Percentiles rank a stretch among this genome's conserved stretches.
These are phyloP conservation scores for Alosa alosa DNA, from an alignment of 2,113 vertebrate species.

Conservation along the genomic window DNA sequence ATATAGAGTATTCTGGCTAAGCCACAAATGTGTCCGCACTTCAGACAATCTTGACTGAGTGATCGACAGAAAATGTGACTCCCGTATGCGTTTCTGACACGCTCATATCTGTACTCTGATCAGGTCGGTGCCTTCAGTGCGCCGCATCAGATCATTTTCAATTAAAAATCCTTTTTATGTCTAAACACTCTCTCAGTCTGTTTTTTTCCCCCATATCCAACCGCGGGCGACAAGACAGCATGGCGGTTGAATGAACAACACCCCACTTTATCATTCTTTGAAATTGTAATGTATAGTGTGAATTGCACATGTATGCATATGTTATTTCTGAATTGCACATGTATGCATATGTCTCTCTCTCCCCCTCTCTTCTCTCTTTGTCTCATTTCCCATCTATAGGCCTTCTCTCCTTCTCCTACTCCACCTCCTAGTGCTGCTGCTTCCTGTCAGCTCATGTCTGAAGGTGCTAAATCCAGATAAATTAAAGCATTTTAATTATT, in stretches of 20 bases:
- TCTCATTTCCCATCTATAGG: neutral
- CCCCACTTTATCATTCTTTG: neutral
- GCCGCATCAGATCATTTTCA: slow-evolving; percentile 3
- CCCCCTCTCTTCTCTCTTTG: neutral
- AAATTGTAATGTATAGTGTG: neutral
- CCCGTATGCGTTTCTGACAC: neutral
- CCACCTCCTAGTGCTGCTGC: slow-evolving; percentile 38
- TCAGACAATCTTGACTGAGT: neutral
- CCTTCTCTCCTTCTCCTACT: neutral
- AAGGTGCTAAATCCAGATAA: slow-evolving; percentile 70
- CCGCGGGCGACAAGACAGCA: neutral
- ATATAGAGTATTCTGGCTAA: neutral
- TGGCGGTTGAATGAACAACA: neutral
- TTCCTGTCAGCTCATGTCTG: slow-evolving; percentile 58
- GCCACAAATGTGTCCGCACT: neutral
- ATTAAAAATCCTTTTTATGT: slow-evolving; percentile 19
- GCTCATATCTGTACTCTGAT: neutral
- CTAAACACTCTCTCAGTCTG: slow-evolving; percentile 11
- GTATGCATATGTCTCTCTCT: neutral
- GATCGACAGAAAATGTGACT: neutral
- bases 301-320: neutral
- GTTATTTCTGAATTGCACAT: neutral
- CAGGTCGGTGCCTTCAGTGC: neutral
- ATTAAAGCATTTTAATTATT: slow-evolving; percentile 78
- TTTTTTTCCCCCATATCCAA: slow-evolving; percentile 6